A percentile compares a stretch with the other conserved stretches of the same genome.
Evolutionary conservation across 2,797 vertebrate species (phyloP).

Genomic region (Tadarida brasiliensis): DNA sequence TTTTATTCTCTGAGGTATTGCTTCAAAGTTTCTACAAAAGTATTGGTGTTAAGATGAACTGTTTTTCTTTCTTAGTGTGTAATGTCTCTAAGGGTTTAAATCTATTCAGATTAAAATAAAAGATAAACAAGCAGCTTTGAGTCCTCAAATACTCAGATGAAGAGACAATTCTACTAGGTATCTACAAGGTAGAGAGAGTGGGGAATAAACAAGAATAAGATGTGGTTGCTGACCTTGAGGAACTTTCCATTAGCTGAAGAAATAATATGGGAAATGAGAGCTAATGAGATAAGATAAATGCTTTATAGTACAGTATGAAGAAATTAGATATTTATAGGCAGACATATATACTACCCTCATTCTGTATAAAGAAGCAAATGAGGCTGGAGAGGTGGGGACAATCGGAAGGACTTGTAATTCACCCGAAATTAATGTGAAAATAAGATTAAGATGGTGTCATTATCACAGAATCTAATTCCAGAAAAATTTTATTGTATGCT

Average conservation of each 20-base stretch:
- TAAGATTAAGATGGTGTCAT: slow-evolving; percentile 61
- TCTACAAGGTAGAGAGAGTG: neutral
- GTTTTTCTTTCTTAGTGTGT: slow-evolving; percentile 35
- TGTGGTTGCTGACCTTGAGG: neutral
- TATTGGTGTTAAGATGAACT: neutral
- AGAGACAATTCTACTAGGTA: slow-evolving; percentile 19
- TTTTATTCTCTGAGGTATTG: neutral
- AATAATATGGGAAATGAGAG: neutral
- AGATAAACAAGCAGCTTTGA: slow-evolving; percentile 35
- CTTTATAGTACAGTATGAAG: neutral
- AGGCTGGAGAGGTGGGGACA: neutral
- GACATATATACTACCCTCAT: neutral
- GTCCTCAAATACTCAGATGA: slow-evolving; percentile 30
- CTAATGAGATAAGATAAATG: slow-evolving; percentile 31
- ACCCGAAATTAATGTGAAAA: slow-evolving; percentile 63
- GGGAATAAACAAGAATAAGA: slow-evolving; percentile 43
- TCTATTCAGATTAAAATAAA: slow-evolving; percentile 42
- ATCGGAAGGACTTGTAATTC: slow-evolving; percentile 10
- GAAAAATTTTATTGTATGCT: slow-evolving; percentile 51
- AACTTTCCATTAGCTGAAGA: slow-evolving; percentile 31
- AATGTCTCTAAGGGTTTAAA: slow-evolving; percentile 49
- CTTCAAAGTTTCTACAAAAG: slow-evolving; percentile 27
- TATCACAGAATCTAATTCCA: slow-evolving; percentile 49
- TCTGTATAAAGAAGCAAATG: neutral
- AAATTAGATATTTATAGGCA: slow-evolving; percentile 7